Conservation (phyloP, 1,140 invertebrate genomes). For the Drosophila truncata region DNA sequence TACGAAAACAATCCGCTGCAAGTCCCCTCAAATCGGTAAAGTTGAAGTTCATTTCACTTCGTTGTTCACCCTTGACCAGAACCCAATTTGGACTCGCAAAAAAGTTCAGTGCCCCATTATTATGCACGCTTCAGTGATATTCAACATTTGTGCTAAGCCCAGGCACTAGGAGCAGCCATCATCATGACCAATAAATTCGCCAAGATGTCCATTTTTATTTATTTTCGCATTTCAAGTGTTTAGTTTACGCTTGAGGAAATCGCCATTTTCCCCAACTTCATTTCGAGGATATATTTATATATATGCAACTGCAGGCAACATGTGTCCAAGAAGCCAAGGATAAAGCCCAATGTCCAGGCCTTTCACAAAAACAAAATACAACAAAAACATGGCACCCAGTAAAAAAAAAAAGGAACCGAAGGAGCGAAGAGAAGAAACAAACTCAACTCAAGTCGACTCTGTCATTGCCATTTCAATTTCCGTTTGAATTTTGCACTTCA, state of each 20-base stretch:
- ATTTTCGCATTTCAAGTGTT: conserved; percentile 82
- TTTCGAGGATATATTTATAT: conserved; percentile 53
- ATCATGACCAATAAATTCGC: conserved; percentile 73
- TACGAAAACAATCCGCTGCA: conserved; percentile 17
- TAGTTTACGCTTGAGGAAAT: conserved; percentile 83
- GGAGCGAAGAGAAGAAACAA: conserved; percentile 38
- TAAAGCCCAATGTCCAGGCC: conserved; percentile 28
- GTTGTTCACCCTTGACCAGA: conserved; percentile 19
- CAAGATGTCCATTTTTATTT: conserved; percentile 82
- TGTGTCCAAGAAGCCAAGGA: conserved; percentile 49
- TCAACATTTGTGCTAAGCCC: conserved; percentile 67
- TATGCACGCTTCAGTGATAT: conserved; percentile 75
- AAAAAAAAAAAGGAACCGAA: conserved; percentile 29
- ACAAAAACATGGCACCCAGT: conserved; percentile 18
- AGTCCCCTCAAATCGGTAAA: not conserved
- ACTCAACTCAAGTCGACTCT: conserved; percentile 70
- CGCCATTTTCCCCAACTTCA: conserved; percentile 82
- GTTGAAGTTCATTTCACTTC: conserved; percentile 15
- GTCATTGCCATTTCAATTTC: conserved; percentile 84
- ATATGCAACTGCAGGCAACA: conserved; percentile 64
- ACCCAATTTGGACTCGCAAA: conserved; percentile 31
- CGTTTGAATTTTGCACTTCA: conserved; percentile 84
- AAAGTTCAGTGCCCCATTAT: conserved; percentile 67
- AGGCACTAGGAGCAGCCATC: conserved; percentile 14
- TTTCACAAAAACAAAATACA: conserved; percentile 33